These are phyloP conservation scores for Rhagoletis zephyria DNA, from an alignment of 1,140 invertebrate species.

Conservation along the genomic window DNA sequence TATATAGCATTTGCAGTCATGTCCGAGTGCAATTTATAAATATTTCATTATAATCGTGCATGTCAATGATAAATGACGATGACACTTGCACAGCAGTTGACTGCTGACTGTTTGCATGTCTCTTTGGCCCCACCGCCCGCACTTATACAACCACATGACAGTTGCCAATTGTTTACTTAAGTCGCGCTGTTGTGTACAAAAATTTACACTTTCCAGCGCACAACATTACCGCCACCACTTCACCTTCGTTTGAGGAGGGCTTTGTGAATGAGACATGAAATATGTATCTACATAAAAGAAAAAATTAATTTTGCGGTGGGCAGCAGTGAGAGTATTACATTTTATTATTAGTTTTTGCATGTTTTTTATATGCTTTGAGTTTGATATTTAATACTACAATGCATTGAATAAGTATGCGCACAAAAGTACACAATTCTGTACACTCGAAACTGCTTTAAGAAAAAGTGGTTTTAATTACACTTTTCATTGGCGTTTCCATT, in stretches of 20 bases:
- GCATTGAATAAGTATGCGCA: no score
- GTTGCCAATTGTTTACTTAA: neutral
- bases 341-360: no score
- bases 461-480: no score
- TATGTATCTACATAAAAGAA: neutral
- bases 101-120: neutral
- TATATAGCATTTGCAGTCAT: constrained; percentile 7
- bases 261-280: neutral
- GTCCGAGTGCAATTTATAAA: constrained; percentile 45
- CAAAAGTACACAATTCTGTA: no score
- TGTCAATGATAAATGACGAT: constrained; percentile 47
- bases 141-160: neutral
- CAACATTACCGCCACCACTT: neutral
- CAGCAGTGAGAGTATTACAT: neutral
- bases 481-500: no score
- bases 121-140: neutral
- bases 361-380: no score
- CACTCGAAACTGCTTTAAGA: no score
- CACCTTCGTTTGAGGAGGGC: neutral
- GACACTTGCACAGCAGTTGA: constrained; percentile 30
- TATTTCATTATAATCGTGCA: constrained; percentile 40
- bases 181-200: constrained; percentile 19
- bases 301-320: neutral
- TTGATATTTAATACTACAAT: no score
- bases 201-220: neutral